A percentile compares a stretch with the other conserved stretches of the same genome.
Conservation (phyloP, 2,888 invertebrate species). For the Octonoba sinensis region DNA sequence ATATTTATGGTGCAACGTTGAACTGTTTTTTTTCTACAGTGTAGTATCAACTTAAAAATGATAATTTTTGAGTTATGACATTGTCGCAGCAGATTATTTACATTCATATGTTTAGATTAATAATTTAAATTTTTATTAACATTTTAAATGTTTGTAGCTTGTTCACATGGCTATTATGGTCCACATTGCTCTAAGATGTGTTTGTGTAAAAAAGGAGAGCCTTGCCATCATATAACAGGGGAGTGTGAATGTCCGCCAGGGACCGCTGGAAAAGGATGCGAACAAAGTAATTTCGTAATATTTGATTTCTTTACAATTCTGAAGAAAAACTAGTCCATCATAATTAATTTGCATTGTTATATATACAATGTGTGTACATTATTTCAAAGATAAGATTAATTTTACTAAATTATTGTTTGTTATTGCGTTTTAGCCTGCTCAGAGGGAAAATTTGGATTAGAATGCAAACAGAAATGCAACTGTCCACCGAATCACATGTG, state of each 20-base stretch:
- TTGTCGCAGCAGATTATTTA: too few relatives aligned
- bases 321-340: too few relatives aligned
- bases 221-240: slow-evolving; percentile 82
- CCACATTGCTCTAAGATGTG: slow-evolving; percentile 72
- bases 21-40: too few relatives aligned
- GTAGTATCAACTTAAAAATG: too few relatives aligned
- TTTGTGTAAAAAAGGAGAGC: slow-evolving; percentile 79
- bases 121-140: too few relatives aligned
- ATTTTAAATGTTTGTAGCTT: slow-evolving; percentile 25
- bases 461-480: slow-evolving; percentile 82
- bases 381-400: too few relatives aligned
- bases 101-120: too few relatives aligned
- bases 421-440: slow-evolving; percentile 75
- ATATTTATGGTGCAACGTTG: too few relatives aligned
- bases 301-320: too few relatives aligned
- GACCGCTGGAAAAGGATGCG: slow-evolving; percentile 68
- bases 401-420: not conserved
- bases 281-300: slow-evolving; percentile 65
- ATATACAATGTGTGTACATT: too few relatives aligned
- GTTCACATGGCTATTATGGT: slow-evolving; percentile 43
- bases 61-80: too few relatives aligned
- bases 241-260: slow-evolving; percentile 68
- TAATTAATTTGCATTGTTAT: too few relatives aligned
- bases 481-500: slow-evolving; percentile 81
- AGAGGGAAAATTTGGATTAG: slow-evolving; percentile 85